phyloP scores from a whole-genome alignment of 2,797 vertebrate genomes.

The Labroides dimidiatus region DNA sequence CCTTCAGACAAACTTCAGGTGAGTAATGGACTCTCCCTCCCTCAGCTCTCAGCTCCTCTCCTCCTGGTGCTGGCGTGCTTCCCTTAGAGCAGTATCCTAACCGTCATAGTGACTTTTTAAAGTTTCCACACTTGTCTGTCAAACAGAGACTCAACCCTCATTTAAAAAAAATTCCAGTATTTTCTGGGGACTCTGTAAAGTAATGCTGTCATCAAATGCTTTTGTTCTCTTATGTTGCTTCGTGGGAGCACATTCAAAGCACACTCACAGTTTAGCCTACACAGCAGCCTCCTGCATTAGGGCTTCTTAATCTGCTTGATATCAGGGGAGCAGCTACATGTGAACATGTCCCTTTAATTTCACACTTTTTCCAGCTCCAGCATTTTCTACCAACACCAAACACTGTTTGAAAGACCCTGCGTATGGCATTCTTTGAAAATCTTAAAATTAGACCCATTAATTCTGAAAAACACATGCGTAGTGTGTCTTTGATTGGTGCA shows the following conservation, averaged over 20 bases:
- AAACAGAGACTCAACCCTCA: not conserved
- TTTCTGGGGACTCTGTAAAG: not conserved
- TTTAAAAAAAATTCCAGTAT: not conserved
- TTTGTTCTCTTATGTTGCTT: not conserved
- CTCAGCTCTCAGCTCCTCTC: not conserved
- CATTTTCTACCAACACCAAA: not conserved
- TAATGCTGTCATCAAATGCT: not conserved
- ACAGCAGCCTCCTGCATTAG: conserved; percentile 34
- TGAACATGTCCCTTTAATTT: not conserved
- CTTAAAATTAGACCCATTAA: not conserved
- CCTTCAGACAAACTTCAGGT: conserved; percentile 56
- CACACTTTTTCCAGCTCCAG: conserved; percentile 8
- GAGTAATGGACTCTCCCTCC: conserved; percentile 30
- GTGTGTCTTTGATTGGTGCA: not conserved
- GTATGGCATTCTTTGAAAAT: not conserved
- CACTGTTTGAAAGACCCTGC: not conserved
- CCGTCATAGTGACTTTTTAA: not conserved
- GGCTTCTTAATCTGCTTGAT: conserved; percentile 32
- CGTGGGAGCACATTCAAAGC: conserved; percentile 1
- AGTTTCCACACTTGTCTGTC: not conserved
- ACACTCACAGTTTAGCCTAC: not conserved
- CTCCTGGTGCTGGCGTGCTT: not conserved
- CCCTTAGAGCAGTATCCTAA: not conserved
- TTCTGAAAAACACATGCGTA: not conserved
- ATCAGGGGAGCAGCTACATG: conserved; percentile 13